Conservation (phyloP, 2,888 invertebrate species). For the Philhelius pedissequus region DNA sequence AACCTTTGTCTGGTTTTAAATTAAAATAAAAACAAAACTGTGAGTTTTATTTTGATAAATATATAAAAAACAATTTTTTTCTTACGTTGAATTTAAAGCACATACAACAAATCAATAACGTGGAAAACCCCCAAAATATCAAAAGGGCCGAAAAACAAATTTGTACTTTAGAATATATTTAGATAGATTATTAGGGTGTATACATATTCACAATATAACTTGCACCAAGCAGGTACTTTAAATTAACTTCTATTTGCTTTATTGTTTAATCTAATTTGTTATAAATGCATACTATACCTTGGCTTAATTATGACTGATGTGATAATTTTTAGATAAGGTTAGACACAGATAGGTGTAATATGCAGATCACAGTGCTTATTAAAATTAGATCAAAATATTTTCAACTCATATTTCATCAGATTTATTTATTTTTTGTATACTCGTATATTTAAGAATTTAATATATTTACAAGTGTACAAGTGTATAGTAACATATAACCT, state of each 20-base stretch:
- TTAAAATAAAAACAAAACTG: no score
- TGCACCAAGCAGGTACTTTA: neutral
- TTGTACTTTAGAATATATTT: no score
- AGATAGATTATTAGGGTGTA: neutral
- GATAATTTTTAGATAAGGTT: slow-evolving; percentile 61
- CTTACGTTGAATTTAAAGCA: no score
- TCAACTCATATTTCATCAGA: neutral
- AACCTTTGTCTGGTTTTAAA: no score
- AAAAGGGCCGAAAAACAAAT: neutral
- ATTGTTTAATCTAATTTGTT: neutral
- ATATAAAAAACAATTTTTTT: no score
- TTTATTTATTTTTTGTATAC: neutral
- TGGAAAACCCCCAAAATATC: neutral
- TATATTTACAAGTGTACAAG: neutral
- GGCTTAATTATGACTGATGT: slow-evolving; percentile 57
- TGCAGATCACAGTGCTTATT: slow-evolving; percentile 6
- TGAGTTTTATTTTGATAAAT: no score
- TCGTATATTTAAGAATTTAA: no score
- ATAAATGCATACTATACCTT: slow-evolving; percentile 9
- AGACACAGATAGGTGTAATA: slow-evolving; percentile 36
- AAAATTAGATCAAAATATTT: slow-evolving; percentile 6
- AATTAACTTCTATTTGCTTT: slow-evolving; percentile 4
- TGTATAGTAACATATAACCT: neutral
- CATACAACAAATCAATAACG: no score
- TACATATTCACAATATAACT: neutral